Percentiles rank a stretch among this genome's conserved stretches.
These are phyloP conservation scores for Choristoneura rosaceana DNA, from an alignment of 2,888 invertebrate genomes.

Conservation along the genomic window DNA sequence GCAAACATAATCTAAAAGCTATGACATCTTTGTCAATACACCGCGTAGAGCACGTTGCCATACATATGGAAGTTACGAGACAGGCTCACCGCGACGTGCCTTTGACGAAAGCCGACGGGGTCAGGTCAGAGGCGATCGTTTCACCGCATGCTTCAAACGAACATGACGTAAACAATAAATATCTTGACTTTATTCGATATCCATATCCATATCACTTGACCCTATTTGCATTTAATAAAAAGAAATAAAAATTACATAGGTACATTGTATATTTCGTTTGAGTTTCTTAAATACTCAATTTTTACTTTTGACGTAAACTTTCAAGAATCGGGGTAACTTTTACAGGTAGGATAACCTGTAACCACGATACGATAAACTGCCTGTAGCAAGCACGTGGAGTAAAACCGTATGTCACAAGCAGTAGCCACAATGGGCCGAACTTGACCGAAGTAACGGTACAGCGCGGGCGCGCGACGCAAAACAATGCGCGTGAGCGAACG, in stretches of 20 bases:
- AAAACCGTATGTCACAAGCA: slow-evolving; percentile 65
- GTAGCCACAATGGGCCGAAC: slow-evolving; percentile 76
- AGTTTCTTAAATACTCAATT: neutral
- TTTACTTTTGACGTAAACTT: neutral
- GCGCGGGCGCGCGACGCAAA: slow-evolving; percentile 64
- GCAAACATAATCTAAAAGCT: slow-evolving; percentile 12
- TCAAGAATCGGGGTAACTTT: neutral
- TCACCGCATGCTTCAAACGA: slow-evolving; percentile 55
- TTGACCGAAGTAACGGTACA: slow-evolving; percentile 82
- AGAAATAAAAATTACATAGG: neutral
- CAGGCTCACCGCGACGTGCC: slow-evolving; percentile 51
- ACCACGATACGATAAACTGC: neutral
- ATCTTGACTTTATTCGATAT: neutral
- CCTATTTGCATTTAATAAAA: neutral
- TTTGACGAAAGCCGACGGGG: slow-evolving; percentile 59
- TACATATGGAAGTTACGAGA: slow-evolving; percentile 51
- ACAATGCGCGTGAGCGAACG: slow-evolving; percentile 76
- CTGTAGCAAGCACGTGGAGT: slow-evolving; percentile 22
- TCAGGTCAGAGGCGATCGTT: slow-evolving; percentile 67
- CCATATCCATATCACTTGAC: neutral
- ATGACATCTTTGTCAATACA: slow-evolving; percentile 51
- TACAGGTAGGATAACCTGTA: neutral
- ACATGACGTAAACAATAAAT: slow-evolving; percentile 56
- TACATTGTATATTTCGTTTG: neutral
- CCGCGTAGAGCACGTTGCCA: slow-evolving; percentile 50